phyloP scores from a whole-genome alignment of 2,888 invertebrate species.

The Heterodera filipjevi region DNA sequence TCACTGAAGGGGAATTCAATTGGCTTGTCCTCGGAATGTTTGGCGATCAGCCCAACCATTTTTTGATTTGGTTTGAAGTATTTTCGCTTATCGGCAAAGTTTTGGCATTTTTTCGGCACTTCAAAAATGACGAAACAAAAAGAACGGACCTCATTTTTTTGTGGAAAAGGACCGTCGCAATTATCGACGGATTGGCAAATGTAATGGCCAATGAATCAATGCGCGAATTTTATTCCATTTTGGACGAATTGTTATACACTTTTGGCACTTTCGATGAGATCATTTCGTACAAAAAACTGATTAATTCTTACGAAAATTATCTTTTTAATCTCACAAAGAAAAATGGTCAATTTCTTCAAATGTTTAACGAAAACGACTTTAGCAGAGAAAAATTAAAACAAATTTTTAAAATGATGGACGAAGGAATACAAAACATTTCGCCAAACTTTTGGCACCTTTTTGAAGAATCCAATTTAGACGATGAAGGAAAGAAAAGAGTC shows the following conservation, averaged over 20 bases:
- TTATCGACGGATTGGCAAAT: neutral
- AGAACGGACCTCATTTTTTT: neutral
- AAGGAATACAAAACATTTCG: neutral
- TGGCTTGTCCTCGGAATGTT: neutral
- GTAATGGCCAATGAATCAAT: neutral
- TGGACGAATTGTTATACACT: neutral
- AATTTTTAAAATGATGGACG: neutral
- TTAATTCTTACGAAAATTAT: neutral
- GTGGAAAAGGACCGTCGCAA: neutral
- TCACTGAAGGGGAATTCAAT: neutral
- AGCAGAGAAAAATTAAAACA: neutral
- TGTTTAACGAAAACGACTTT: neutral
- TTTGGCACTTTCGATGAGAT: neutral
- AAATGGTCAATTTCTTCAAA: neutral
- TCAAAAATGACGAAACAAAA: neutral
- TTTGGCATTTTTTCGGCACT: neutral
- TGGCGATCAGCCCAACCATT: neutral
- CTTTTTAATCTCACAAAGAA: neutral
- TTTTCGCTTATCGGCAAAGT: neutral
- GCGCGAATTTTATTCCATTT: neutral
- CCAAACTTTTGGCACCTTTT: neutral
- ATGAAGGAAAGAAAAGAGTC: too few relatives aligned
- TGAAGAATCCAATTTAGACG: neutral
- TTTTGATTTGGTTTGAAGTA: neutral
- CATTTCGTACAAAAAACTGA: neutral